Percentiles rank a stretch among this genome's conserved stretches.
Evolutionary conservation across 2,113 vertebrate genomes (phyloP).

Genomic region (Oncorhynchus gorbuscha): DNA sequence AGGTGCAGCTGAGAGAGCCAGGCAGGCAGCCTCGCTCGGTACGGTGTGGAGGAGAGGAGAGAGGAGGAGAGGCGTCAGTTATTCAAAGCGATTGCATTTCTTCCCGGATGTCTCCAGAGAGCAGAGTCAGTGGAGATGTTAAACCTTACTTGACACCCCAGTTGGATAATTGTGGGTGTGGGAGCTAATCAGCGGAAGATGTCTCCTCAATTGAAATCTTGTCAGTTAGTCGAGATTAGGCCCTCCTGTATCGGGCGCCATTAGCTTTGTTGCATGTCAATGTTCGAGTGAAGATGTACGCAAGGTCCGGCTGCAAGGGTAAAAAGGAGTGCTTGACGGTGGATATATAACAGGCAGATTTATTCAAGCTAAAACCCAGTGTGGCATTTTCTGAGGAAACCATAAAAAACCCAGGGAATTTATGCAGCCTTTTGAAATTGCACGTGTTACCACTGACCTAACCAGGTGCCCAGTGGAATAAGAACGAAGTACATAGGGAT

Average conservation of each 20-base stretch:
- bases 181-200: slow-evolving; percentile 99
- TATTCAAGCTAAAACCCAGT: slow-evolving; percentile 63
- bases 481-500: slow-evolving; percentile 41
- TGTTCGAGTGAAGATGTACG: slow-evolving; percentile 89
- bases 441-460: slow-evolving; percentile 65
- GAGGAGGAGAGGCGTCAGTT: slow-evolving; percentile 88
- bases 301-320: slow-evolving; percentile 82
- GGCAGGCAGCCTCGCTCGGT: slow-evolving; percentile 72
- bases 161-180: slow-evolving; percentile 99
- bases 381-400: slow-evolving; percentile 53
- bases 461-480: slow-evolving; percentile 6
- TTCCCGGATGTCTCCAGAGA: slow-evolving; percentile 99
- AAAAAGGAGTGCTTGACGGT: slow-evolving; percentile 70
- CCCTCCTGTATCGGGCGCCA: slow-evolving; percentile 95
- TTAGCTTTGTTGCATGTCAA: slow-evolving; percentile 99
- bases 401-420: slow-evolving; percentile 46
- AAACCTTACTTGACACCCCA: slow-evolving; percentile 99
- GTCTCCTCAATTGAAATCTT: slow-evolving; percentile 99
- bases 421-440: slow-evolving; percentile 65
- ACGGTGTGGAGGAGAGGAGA: slow-evolving; percentile 75
- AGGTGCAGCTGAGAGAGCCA: slow-evolving; percentile 80
- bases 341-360: slow-evolving; percentile 59
- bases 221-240: slow-evolving; percentile 99
- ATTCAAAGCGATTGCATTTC: slow-evolving; percentile 99
- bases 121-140: slow-evolving; percentile 99